These are phyloP conservation scores for Clarias pachynema DNA, from an alignment of 2,797 vertebrate genomes.

Conservation along the genomic window DNA sequence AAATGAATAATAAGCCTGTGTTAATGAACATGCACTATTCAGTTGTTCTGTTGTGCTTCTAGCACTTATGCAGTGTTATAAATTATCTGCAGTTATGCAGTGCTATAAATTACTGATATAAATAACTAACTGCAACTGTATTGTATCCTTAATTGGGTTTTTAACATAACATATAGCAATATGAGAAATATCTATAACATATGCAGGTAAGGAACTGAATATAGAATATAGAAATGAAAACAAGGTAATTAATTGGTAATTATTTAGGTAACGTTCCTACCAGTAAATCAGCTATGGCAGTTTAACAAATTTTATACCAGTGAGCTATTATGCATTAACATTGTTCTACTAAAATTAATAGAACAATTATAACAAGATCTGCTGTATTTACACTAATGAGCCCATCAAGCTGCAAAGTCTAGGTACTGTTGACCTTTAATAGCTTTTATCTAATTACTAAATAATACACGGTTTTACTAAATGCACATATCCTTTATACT, in stretches of 20 bases:
- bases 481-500: not conserved
- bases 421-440: not conserved
- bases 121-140: constrained; percentile 63
- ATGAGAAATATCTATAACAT: constrained; percentile 4
- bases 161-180: constrained; percentile 19
- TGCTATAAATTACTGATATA: constrained; percentile 48
- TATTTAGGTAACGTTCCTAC: constrained; percentile 29
- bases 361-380: constrained; percentile 46
- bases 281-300: constrained; percentile 32
- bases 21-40: constrained; percentile 1
- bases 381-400: constrained; percentile 31
- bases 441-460: not conserved
- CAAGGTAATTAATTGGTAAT: constrained; percentile 44
- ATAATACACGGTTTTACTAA: not conserved
- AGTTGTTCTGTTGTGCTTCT: not conserved
- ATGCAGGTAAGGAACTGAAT: constrained; percentile 4
- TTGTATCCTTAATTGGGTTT: constrained; percentile 42
- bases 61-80: constrained; percentile 14
- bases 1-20: not conserved
- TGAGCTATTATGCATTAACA: constrained; percentile 39
- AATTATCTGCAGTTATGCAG: constrained; percentile 4
- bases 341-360: constrained; percentile 5
- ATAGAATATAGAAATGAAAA: constrained; percentile 4
- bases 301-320: constrained; percentile 45
- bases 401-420: constrained; percentile 14